Evolutionary conservation across 92 coral and sea anemone species (phyloP), one percentile per base, ranked within the genome.

Genomic region (Bergia sp.): DNA sequence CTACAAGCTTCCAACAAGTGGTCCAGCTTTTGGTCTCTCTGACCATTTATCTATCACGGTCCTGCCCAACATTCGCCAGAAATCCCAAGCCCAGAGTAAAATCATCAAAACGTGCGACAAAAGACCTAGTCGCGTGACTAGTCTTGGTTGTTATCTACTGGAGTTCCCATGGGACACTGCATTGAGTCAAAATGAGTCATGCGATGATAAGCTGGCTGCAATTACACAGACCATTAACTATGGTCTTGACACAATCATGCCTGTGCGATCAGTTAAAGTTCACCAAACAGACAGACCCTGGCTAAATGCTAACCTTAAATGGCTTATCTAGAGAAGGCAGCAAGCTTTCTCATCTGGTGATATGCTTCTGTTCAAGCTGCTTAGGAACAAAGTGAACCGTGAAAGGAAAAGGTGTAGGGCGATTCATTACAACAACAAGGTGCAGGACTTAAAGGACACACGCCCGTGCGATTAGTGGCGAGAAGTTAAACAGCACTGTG

Each of bases 331-430:
- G 47, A 81, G 49, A 57, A 45, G 88, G 21, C 73, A 82, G 50
- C 77, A 82, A 73, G 88, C 88, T 79, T 50, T 88, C 64, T 55
- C 85, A 73, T 69, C 80, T 47, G 86, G 73, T 37, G 66, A 89
- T 82, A 82, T 18, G 29, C 84, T 66, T 73, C 82, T 89, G 44
- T 89, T 71, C 53, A 82, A 73, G 74, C 8, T 66, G 78, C 72
- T 41, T 37, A 81, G 75, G 84, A 86, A 85, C 39, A 89, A 82
- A 83, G 91, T 81, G 82, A 86, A 90, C 40, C 81, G 90, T 49
- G 90, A 90, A 86, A 86, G 92, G 53, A 90, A 90, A 85, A 80
- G 82, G 80, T 90, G 90, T 81, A 43, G 90, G 65, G 75, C 76
- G 83, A 36, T 73, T 23, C 85, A 80, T 55, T 86, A 86, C 43